A percentile compares a stretch with the other conserved stretches of the same genome.
phyloP scores from a whole-genome alignment of 2,888 invertebrate species.

The Mycalesis mineus region DNA sequence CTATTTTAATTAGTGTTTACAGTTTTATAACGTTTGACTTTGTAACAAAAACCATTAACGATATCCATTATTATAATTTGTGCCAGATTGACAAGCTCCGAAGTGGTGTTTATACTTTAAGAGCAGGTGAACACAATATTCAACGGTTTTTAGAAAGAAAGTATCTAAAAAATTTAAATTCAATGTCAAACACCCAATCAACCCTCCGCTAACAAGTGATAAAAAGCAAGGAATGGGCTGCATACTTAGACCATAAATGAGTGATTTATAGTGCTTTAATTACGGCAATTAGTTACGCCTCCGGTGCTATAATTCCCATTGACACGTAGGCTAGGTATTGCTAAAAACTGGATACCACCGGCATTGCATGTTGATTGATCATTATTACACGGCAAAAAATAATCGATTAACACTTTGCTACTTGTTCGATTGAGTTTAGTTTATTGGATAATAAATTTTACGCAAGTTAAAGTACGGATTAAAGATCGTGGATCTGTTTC shows the following conservation, averaged over 20 bases:
- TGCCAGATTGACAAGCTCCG: no score
- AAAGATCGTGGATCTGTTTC: neutral
- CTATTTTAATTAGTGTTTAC: no score
- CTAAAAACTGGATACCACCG: conserved; percentile 32
- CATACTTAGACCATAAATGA: conserved; percentile 43
- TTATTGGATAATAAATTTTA: conserved; percentile 21
- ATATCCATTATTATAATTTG: no score
- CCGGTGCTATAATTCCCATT: conserved; percentile 41
- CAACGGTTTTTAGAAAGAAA: neutral
- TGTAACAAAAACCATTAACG: no score
- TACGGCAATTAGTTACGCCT: conserved; percentile 65
- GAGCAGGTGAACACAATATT: neutral
- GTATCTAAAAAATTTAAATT: neutral
- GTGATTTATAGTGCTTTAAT: conserved; percentile 63
- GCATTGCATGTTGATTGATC: conserved; percentile 37
- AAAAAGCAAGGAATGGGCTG: conserved; percentile 28
- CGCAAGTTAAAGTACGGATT: conserved; percentile 5
- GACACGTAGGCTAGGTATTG: conserved; percentile 33
- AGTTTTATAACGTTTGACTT: no score
- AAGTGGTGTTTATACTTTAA: neutral
- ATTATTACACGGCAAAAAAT: conserved; percentile 31
- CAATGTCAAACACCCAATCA: conserved; percentile 2
- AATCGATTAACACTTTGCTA: conserved; percentile 34
- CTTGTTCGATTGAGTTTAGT: conserved; percentile 26
- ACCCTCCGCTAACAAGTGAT: conserved; percentile 15